Evolutionary conservation across 2,888 invertebrate species (phyloP).

Genomic region (Enchytraeus crypticus): DNA sequence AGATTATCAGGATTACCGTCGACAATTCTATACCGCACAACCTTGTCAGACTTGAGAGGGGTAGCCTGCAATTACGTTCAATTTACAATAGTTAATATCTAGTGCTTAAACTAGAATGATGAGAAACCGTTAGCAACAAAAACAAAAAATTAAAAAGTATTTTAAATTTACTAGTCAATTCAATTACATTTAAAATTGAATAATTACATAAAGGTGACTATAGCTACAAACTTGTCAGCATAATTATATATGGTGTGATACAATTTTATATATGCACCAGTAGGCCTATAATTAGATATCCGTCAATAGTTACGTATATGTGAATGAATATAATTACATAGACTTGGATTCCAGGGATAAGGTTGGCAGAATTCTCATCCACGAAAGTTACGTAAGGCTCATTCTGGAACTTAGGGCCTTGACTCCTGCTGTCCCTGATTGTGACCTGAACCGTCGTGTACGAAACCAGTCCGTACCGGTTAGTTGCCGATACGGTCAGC

Average conservation of each 20-base stretch:
- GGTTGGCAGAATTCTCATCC: neutral
- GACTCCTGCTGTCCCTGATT: constrained; percentile 2
- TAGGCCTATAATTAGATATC: too few relatives aligned
- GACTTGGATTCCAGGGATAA: neutral
- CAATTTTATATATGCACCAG: neutral
- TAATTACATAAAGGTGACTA: neutral
- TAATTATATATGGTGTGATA: neutral
- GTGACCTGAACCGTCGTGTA: constrained; percentile 4
- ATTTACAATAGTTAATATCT: too few relatives aligned
- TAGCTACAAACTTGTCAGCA: neutral
- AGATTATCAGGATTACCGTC: neutral
- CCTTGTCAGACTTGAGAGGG: constrained; percentile 5
- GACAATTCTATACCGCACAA: constrained; percentile 3
- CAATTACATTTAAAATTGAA: too few relatives aligned
- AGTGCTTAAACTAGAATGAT: too few relatives aligned
- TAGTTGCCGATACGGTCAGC: constrained; percentile 6
- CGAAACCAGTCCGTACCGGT: constrained; percentile 7
- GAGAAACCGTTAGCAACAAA: too few relatives aligned
- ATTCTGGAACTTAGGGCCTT: constrained; percentile 3
- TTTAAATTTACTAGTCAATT: too few relatives aligned
- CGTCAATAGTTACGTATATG: too few relatives aligned
- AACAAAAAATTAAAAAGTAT: too few relatives aligned
- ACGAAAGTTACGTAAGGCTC: neutral
- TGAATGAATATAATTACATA: too few relatives aligned
- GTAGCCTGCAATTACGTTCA: constrained; percentile 11